Conservation (phyloP, 2,888 invertebrate genomes). For the Eupithecia vulgata region DNA sequence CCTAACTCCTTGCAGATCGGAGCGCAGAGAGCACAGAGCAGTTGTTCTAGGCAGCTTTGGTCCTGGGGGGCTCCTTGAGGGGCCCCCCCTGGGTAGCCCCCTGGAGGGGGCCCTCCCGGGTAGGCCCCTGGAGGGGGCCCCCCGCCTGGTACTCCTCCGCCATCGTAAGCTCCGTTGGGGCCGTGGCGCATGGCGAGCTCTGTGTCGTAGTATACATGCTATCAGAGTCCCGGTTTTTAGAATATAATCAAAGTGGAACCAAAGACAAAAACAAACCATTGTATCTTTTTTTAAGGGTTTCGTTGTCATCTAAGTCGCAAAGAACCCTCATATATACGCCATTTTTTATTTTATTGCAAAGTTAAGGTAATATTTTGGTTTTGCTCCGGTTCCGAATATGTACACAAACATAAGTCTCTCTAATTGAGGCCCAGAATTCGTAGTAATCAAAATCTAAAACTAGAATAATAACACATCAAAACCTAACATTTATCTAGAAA, state of each 20-base stretch:
- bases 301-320: neutral
- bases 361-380: neutral
- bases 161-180: conserved; percentile 66
- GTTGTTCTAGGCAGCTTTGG: conserved; percentile 73
- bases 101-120: conserved; percentile 38
- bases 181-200: conserved; percentile 75
- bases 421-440: neutral
- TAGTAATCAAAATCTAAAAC: no score
- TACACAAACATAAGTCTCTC: neutral
- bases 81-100: conserved; percentile 22
- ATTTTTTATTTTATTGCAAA: neutral
- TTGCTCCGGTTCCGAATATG: neutral
- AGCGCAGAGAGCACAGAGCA: conserved; percentile 76
- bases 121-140: conserved; percentile 14
- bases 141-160: conserved; percentile 53
- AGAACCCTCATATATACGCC: neutral
- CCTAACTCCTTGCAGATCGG: conserved; percentile 82
- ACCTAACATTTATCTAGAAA: neutral
- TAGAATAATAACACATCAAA: neutral
- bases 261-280: neutral
- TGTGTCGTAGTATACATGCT: conserved; percentile 43
- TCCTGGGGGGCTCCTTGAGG: conserved; percentile 48
- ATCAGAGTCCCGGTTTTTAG: neutral
- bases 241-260: neutral
- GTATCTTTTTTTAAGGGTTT: neutral